Evolutionary conservation across 53 echinoderm and acorn worm species (phyloP).

Genomic region (Astropecten irregularis): DNA sequence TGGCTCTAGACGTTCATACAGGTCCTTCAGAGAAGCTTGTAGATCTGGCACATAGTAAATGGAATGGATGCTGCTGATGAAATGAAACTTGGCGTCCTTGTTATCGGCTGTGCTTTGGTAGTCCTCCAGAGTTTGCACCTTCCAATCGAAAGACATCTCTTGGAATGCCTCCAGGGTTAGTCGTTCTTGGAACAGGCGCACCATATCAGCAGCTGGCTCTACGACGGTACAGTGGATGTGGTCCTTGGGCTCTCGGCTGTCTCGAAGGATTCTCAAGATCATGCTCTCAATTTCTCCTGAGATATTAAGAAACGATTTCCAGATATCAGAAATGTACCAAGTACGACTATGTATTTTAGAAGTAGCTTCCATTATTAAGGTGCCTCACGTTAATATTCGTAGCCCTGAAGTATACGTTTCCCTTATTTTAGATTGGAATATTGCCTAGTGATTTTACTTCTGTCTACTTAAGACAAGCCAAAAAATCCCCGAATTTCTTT

Average conservation of each 20-base stretch:
- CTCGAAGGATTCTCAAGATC: not conserved
- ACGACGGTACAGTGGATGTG: slow-evolving; percentile 8
- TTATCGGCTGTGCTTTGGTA: not conserved
- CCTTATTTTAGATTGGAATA: too few relatives aligned
- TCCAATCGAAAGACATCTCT: not conserved
- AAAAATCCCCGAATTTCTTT: too few relatives aligned
- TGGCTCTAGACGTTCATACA: slow-evolving; percentile 26
- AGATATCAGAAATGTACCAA: too few relatives aligned
- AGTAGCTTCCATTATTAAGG: too few relatives aligned
- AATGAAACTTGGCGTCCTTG: slow-evolving; percentile 9
- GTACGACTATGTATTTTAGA: too few relatives aligned
- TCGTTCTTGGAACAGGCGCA: not conserved
- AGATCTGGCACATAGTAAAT: slow-evolving; percentile 25
- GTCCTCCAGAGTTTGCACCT: not conserved
- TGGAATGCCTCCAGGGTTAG: not conserved
- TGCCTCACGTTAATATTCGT: too few relatives aligned
- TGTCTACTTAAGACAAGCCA: too few relatives aligned
- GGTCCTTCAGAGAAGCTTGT: slow-evolving; percentile 13
- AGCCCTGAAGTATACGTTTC: too few relatives aligned
- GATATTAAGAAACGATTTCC: too few relatives aligned
- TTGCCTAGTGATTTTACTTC: too few relatives aligned
- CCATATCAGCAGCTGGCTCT: slow-evolving; percentile 19
- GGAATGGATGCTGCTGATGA: slow-evolving; percentile 29
- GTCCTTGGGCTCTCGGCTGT: not conserved
- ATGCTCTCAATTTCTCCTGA: not conserved